Evolutionary conservation across 2,888 invertebrate species (phyloP), one percentile per base, ranked within the genome.

Genomic region (Tethea ocularis): DNA sequence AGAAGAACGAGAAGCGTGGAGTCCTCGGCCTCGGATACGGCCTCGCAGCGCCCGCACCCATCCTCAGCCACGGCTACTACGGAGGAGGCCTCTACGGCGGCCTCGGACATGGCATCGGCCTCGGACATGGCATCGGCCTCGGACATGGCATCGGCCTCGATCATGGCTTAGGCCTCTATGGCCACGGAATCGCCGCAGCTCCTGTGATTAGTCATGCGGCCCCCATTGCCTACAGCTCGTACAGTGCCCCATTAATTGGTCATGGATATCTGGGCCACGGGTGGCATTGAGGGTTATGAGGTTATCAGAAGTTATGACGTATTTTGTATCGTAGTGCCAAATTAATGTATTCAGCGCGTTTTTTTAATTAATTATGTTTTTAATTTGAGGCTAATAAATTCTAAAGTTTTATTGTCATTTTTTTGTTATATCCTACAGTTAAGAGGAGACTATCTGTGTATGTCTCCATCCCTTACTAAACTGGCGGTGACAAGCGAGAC

Each of bases 1-100:
- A 91, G 80, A 91, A 91, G 78, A 86, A 82, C 59, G 91, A 92
- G 77, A 91, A 93, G 72, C 84, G 93, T 2, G 93, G 90, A 63
- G 85, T 93, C 66, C 82, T 93, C 62, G 93, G 91, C 41, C 87
- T 93, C 67, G 91, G 92, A 66, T 92, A 87, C 74, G 84, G 82
- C n/a, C 66, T 80, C 5, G 75, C 66, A 11, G 63, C 52, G 61
- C 62, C 70, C 53, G 74, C 73, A 54, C 77, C 71, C 52, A 64
- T 68, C 57, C 66, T 72, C 59, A 69, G 69, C 11, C 69, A 72
- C 59, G 77, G 77, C 51, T 82, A 82, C 63, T 82, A 81, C 66
- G 80, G 84, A 82, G 66, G 86, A 15, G 82, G 84, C 26, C 69
- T 79, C 57, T 82, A 80, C 67, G 78, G 78, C 55, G 74, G 76